These are phyloP conservation scores for Ooceraea biroi DNA, from an alignment of 1,140 invertebrate genomes.

Conservation along the genomic window DNA sequence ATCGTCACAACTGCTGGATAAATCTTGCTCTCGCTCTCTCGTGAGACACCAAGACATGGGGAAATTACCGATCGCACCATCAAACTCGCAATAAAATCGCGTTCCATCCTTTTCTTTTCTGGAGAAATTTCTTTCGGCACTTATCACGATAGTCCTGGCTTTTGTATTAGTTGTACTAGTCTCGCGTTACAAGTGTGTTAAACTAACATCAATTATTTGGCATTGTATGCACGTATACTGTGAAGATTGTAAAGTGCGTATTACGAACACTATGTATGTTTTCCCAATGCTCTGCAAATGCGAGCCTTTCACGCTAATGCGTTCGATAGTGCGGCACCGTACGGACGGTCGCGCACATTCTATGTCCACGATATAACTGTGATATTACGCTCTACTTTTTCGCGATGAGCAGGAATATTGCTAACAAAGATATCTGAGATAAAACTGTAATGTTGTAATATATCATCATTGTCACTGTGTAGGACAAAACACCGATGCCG, in stretches of 20 bases:
- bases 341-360: constrained; percentile 67
- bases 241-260: constrained; percentile 36
- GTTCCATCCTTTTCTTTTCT: background rate
- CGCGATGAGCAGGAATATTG: constrained; percentile 38
- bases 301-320: constrained; percentile 20
- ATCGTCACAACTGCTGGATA: constrained; percentile 15
- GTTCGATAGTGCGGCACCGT: constrained; percentile 33
- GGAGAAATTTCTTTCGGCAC: background rate
- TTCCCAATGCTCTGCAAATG: constrained; percentile 36
- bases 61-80: background rate
- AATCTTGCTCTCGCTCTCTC: background rate
- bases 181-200: background rate
- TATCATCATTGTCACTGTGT: constrained; percentile 55
- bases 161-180: background rate
- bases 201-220: constrained; percentile 24
- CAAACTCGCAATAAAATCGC: background rate
- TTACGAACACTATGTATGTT: constrained; percentile 21
- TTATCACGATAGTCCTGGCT: background rate
- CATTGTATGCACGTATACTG: background rate
- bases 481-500: background rate
- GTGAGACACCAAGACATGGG: background rate
- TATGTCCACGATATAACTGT: constrained; percentile 85
- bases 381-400: constrained; percentile 84
- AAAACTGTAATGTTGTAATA: constrained; percentile 61
- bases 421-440: constrained; percentile 43